Base-by-base conservation (phyloP, 2,888 invertebrate species). In the Teleiodes luculella region DNA sequence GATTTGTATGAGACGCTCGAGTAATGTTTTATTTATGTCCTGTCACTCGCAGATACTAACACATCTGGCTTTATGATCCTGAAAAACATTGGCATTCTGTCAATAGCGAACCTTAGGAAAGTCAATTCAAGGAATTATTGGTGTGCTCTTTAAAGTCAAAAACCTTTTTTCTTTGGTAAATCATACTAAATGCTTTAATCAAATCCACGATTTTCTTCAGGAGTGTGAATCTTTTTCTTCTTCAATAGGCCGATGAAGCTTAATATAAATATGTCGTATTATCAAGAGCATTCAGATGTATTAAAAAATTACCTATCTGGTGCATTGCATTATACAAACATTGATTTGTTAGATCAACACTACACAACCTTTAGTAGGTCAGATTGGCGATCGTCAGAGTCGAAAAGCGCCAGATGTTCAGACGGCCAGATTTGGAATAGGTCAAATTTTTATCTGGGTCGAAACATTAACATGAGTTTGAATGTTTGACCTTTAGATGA, bases 1-100 rank as follows among this genome's bases (percentile, higher is more conserved):
- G 45, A 51, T 55, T 49, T 49, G 37, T 49, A 37, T 31, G 48
- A 35, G 48, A 49, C 13, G 24, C 37, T 49, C 28, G 37, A 37
- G 6, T 49, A 7, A 49, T 49, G 24, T 36, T 49, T 49, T 49
- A 49, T 49, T 36, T 48, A 48, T 48, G 20, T 35, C 46, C 16
- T 13, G 7, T 10, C 43, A 41, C 39, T 41, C 11, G 20, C 2
- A 43, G 28, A 13, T 20, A 20, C 20, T 28, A 43, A 37, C 16
- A 43, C 24, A 43, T 20, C 43, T 43, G 24, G 28, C 6, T 43
- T 43, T 43, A 43, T 14, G 43, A 43, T 43, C 43, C 28, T 28
- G 43, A 10, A 43, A 28, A 43, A 11, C 28, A 20, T 28, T 24
- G 43, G 24, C 10, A n/a, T 43, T 43, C 43, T 43, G n/a, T 43